Conservation (phyloP, 2,113 vertebrate genomes). For the Protomyctophum bolini region DNA sequence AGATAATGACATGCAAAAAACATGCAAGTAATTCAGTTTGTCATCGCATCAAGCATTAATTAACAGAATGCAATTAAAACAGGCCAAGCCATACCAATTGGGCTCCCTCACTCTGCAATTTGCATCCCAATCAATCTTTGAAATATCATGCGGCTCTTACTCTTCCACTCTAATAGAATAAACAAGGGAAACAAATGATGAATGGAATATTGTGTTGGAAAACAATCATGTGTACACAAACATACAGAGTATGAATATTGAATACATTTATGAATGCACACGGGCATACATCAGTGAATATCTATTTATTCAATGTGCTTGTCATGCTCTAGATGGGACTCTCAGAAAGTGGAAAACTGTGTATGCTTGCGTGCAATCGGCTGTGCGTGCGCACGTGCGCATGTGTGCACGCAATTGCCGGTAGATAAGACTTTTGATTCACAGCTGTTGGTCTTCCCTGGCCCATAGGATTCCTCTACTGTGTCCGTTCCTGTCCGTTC, state of each 20-base stretch:
- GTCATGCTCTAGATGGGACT: slow-evolving; percentile 20
- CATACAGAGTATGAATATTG: slow-evolving; percentile 57
- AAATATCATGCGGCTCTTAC: slow-evolving; percentile 60
- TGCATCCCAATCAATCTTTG: slow-evolving; percentile 72
- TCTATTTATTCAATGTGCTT: slow-evolving; percentile 36
- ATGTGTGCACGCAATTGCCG: neutral
- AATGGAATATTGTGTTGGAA: slow-evolving; percentile 50
- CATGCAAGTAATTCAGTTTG: slow-evolving; percentile 72
- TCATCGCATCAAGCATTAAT: slow-evolving; percentile 72
- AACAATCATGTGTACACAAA: slow-evolving; percentile 53
- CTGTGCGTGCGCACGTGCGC: neutral
- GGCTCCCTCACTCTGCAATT: slow-evolving; percentile 68
- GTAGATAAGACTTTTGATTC: slow-evolving; percentile 6
- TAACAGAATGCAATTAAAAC: slow-evolving; percentile 78
- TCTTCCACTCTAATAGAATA: slow-evolving; percentile 58
- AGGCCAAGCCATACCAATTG: slow-evolving; percentile 66
- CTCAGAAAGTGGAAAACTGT: slow-evolving; percentile 3
- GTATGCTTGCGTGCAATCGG: neutral
- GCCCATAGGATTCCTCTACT: slow-evolving; percentile 10
- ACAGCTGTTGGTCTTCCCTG: neutral
- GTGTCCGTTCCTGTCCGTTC: slow-evolving; percentile 20
- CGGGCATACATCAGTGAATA: slow-evolving; percentile 28
- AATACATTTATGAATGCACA: slow-evolving; percentile 45
- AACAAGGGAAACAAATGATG: slow-evolving; percentile 62
- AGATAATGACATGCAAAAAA: slow-evolving; percentile 71